Evolutionary conservation across 2,888 invertebrate species (phyloP), one percentile per base, ranked within the genome.

Genomic region (Anagyrus pseudococci): DNA sequence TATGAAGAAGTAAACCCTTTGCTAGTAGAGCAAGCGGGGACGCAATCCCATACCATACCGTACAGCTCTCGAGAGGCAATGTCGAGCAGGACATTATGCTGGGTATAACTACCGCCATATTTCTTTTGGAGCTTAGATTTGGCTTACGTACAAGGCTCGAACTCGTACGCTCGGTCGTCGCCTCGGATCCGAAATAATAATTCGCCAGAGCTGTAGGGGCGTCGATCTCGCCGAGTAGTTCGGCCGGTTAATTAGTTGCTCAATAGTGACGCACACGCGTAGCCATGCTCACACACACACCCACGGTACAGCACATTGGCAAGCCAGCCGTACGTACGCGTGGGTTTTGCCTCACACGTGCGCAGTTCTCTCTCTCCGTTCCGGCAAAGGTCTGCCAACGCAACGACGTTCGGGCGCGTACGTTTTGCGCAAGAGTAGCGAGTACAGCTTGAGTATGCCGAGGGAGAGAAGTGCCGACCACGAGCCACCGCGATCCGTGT

Each of bases 401-500:
- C 43, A 44, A 19, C 40, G 15, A 20, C 47, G 37, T 23, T 10
- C 33, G 20, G 1, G 44, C 22, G 19, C 44, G 44, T 19, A 8
- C 23, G 46, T 15, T 10, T 23, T 22, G 7, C 7, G 15, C 43
- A 17, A 20, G 19, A 20, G 13, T 15, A 15, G 20, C 20, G 3
- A 13, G 4, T 17, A 22, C 22, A n/a, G n/a, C 29, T 17, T 13
- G 44, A 15, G 8, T 23, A 23, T 15, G 13, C 10, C 4, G 10
- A 22, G 2, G 8, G 44, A 47, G 26, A 19, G 13, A 46, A n/a
- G 22, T 37, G 17, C 25, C 19, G 52, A 33, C 10, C 23, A 20
- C 19, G 37, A 22, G 26, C 43, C 47, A 22, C n/a, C 17, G n/a
- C n/a, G n/a, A 63, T 58, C 58, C 55, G 58, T 58, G 58, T 55